phyloP scores from a whole-genome alignment of 2,113 vertebrate genomes.

The Sprattus sprattus region DNA sequence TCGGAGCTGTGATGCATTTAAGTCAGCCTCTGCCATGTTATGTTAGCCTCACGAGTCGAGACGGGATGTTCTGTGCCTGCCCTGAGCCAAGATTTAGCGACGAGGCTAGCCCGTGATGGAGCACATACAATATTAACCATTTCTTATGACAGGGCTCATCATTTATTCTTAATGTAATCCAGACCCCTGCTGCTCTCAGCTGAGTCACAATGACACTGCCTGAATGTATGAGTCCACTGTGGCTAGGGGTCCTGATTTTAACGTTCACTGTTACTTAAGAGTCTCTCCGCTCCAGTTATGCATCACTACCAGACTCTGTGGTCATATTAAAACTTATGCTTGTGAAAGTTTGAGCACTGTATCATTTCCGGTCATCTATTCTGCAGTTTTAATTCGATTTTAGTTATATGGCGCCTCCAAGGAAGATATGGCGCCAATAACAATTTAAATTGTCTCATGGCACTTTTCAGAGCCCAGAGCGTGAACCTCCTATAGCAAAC shows the following conservation, averaged over 20 bases:
- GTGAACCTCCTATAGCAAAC: no score
- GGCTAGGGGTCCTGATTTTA: neutral
- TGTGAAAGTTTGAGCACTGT: neutral
- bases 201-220: neutral
- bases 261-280: neutral
- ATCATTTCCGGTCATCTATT: neutral
- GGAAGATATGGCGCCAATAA: no score
- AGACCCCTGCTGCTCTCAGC: neutral
- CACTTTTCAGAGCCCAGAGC: no score
- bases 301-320: neutral
- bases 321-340: neutral
- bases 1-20: neutral
- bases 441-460: no score
- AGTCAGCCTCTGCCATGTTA: neutral
- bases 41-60: neutral
- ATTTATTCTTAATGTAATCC: constrained; percentile 7
- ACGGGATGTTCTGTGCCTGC: neutral
- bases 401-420: no score
- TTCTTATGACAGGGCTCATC: neutral
- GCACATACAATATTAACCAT: constrained; percentile 12
- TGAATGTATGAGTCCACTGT: neutral
- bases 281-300: neutral
- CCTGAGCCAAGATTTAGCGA: constrained; percentile 6
- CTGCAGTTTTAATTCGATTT: neutral
- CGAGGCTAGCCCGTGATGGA: neutral